phyloP scores from a whole-genome alignment of 2,113 vertebrate species.

The Brachyhypopomus gauderio region DNA sequence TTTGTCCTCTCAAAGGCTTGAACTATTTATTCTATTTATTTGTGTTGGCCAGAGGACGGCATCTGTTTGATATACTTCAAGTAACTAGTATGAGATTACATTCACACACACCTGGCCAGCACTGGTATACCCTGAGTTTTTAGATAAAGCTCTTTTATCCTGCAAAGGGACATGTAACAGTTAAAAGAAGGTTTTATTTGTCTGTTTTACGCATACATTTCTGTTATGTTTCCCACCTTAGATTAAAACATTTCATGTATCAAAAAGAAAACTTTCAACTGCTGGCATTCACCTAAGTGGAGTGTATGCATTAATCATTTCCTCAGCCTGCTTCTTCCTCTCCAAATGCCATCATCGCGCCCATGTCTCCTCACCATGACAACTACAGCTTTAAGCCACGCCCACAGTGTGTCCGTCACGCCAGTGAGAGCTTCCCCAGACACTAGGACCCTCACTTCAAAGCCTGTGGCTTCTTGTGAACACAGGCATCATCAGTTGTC shows the following conservation, averaged over 20 bases:
- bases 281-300: too few relatives aligned
- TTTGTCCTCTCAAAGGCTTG: constrained; percentile 27
- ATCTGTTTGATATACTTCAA: constrained; percentile 10
- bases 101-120: background rate
- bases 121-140: background rate
- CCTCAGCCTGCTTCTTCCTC: background rate
- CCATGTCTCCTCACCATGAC: background rate
- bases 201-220: background rate
- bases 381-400: background rate
- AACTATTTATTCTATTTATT: constrained; percentile 56
- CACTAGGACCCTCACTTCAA: background rate
- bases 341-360: background rate
- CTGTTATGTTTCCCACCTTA: background rate
- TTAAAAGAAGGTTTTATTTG: background rate
- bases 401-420: constrained; percentile 6
- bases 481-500: constrained; percentile 57
- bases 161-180: background rate
- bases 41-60: constrained; percentile 26
- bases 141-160: background rate
- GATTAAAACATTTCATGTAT: too few relatives aligned
- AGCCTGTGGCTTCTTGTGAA: constrained; percentile 54
- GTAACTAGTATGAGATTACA: background rate
- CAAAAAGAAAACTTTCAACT: too few relatives aligned
- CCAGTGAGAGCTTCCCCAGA: constrained; percentile 4
- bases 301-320: background rate